A percentile compares a stretch with the other conserved stretches of the same genome.
Evolutionary conservation across 30 jellyfish, hydroid and myxozoan genomes (phyloP).

Genomic region (Chironex yamaguchii): DNA sequence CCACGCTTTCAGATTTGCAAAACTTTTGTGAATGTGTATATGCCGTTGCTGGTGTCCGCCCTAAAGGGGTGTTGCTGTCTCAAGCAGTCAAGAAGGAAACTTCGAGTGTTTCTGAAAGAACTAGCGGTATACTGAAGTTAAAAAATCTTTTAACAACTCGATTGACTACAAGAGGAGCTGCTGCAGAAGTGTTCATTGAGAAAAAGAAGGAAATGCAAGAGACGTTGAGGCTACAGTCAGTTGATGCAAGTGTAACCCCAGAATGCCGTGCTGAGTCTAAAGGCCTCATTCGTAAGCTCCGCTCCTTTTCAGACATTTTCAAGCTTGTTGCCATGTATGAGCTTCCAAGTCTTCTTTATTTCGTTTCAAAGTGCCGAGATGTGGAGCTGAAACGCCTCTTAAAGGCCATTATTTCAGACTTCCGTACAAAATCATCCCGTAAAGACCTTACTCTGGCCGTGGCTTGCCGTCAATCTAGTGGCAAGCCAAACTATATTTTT

Average conservation of each 20-base stretch:
- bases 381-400: too few species aligned
- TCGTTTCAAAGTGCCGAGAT: too few species aligned
- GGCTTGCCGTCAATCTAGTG: too few species aligned
- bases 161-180: constrained; percentile 28
- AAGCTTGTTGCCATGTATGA: constrained; percentile 41
- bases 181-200: constrained; percentile 28
- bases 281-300: constrained; percentile 33
- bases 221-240: background rate
- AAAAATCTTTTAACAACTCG: constrained; percentile 7
- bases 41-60: constrained; percentile 46
- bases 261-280: constrained; percentile 32
- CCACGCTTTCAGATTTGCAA: constrained; percentile 11
- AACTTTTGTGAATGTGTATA: too few species aligned
- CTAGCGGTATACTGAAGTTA: background rate
- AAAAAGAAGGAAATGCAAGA: background rate
- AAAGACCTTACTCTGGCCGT: too few species aligned
- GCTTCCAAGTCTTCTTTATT: constrained; percentile 23
- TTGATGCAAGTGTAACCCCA: constrained; percentile 34
- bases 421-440: too few species aligned
- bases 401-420: too few species aligned
- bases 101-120: background rate
- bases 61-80: constrained; percentile 4
- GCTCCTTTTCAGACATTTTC: constrained; percentile 30
- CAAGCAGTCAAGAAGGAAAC: constrained; percentile 1
- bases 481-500: too few species aligned